Percentiles rank a stretch among this genome's conserved stretches.
These are phyloP conservation scores for Laticauda laticaudata DNA, from an alignment of 2,113 vertebrate species.

Conservation along the genomic window DNA sequence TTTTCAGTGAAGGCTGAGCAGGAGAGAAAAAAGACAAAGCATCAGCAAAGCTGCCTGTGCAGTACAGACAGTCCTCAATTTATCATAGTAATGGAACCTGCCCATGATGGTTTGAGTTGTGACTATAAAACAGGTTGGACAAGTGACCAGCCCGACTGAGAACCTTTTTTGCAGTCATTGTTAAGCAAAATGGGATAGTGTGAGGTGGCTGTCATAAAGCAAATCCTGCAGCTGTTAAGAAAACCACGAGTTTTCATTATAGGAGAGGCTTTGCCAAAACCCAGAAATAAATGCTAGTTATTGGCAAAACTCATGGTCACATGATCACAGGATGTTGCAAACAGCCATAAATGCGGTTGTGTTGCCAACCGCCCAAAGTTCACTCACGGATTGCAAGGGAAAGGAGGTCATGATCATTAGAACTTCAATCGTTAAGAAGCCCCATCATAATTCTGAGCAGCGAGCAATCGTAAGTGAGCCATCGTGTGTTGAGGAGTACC, in stretches of 20 bases:
- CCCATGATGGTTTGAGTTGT: not conserved
- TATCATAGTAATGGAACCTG: not conserved
- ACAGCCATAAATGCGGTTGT: too few relatives aligned
- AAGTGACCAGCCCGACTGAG: not conserved
- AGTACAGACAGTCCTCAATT: not conserved
- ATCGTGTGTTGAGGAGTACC: not conserved
- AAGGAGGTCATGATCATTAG: not conserved
- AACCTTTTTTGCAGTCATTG: not conserved
- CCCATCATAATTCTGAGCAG: not conserved
- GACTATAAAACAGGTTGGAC: not conserved
- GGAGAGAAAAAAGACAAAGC: not conserved
- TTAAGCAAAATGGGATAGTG: not conserved
- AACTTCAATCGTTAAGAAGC: not conserved
- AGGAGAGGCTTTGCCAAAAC: not conserved
- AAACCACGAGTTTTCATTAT: not conserved
- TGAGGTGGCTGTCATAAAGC: not conserved
- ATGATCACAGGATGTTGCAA: not conserved
- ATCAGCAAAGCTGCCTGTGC: not conserved
- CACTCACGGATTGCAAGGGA: not conserved
- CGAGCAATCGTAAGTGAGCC: too few relatives aligned
- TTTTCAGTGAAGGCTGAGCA: conserved; percentile 77
- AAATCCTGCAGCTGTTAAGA: not conserved
- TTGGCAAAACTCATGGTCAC: too few relatives aligned
- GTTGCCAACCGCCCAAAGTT: not conserved
- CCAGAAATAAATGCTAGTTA: not conserved